A percentile compares a stretch with the other conserved stretches of the same genome.
phyloP scores from a whole-genome alignment of 2,888 invertebrate species.

The Smittia sp. region DNA sequence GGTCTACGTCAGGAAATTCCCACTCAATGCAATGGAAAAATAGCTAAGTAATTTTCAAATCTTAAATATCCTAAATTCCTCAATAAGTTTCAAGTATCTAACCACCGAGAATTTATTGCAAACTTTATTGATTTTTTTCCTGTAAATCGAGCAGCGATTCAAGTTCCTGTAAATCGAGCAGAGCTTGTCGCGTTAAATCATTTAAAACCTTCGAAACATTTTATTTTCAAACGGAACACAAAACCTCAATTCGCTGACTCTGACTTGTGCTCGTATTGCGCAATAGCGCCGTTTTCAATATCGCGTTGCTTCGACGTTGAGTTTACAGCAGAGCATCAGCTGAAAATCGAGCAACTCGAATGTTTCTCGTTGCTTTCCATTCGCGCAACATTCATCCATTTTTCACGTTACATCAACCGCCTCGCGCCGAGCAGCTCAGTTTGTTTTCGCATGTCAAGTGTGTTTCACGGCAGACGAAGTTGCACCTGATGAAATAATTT shows the following conservation, averaged over 20 bases:
- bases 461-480: background rate
- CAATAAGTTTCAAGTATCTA: too few species aligned
- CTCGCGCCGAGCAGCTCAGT: slow-evolving; percentile 4
- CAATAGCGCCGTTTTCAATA: slow-evolving; percentile 27
- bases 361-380: slow-evolving; percentile 9
- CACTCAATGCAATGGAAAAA: too few species aligned
- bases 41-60: too few species aligned
- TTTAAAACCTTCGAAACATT: background rate
- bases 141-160: too few species aligned
- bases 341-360: slow-evolving; percentile 15
- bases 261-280: slow-evolving; percentile 34
- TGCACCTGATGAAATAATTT: slow-evolving; percentile 16
- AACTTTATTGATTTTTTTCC: background rate
- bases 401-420: slow-evolving; percentile 17
- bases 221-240: background rate
- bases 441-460: slow-evolving; percentile 33
- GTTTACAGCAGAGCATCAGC: background rate
- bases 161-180: too few species aligned
- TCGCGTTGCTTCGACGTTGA: background rate
- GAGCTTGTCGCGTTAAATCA: too few species aligned
- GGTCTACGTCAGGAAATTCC: too few species aligned
- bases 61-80: too few species aligned
- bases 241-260: background rate
- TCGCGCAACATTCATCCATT: slow-evolving; percentile 9
- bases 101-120: background rate